These are phyloP conservation scores for Zosterops lateralis DNA, from an alignment of 2,113 vertebrate genomes.

Conservation along the genomic window DNA sequence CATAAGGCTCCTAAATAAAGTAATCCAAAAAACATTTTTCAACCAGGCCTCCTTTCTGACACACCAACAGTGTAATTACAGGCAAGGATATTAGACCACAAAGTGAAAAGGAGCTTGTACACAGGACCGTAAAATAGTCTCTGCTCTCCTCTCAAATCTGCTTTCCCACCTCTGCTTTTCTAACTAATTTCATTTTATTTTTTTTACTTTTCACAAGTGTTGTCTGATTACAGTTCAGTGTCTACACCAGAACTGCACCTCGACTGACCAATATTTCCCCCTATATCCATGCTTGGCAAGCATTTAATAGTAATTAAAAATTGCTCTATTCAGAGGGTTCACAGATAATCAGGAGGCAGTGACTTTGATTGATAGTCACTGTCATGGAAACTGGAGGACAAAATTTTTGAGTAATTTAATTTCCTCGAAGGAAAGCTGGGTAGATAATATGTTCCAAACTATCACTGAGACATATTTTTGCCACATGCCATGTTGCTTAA, in stretches of 20 bases:
- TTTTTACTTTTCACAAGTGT: slow-evolving; percentile 14
- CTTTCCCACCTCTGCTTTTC: neutral
- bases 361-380: slow-evolving; percentile 69
- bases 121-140: neutral
- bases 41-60: neutral
- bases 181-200: slow-evolving; percentile 24
- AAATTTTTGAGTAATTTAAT: slow-evolving; percentile 53
- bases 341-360: slow-evolving; percentile 62
- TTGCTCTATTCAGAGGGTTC: slow-evolving; percentile 48
- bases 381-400: slow-evolving; percentile 51
- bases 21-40: neutral
- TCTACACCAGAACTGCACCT: slow-evolving; percentile 1
- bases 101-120: neutral
- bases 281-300: slow-evolving; percentile 47
- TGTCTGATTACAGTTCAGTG: slow-evolving; percentile 56
- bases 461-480: slow-evolving; percentile 46
- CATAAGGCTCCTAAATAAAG: neutral
- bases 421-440: slow-evolving; percentile 52
- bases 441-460: slow-evolving; percentile 32
- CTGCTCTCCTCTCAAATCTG: neutral
- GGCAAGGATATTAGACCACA: neutral
- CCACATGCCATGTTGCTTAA: slow-evolving; percentile 37
- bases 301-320: slow-evolving; percentile 71
- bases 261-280: slow-evolving; percentile 30
- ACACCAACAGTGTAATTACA: neutral